Conservation (phyloP, 37 sponge, comb jelly and placozoan genomes). For the Halichondria panicea region DNA sequence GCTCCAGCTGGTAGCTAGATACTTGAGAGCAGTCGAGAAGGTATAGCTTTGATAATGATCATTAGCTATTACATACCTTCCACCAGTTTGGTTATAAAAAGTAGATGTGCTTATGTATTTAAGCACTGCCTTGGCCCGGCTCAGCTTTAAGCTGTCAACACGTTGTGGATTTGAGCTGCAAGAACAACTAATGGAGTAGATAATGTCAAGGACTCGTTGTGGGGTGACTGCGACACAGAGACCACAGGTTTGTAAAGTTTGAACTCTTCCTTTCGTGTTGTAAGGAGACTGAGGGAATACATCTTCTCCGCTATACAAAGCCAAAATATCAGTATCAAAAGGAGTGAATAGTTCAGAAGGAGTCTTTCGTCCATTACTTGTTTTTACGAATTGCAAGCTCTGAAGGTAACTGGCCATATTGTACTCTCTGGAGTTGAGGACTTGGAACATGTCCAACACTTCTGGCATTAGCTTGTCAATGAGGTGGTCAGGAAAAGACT, state of each 20-base stretch:
- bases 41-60: neutral
- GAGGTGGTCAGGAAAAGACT: neutral
- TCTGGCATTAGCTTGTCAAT: constrained; percentile 18
- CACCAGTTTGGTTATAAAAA: neutral
- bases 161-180: neutral
- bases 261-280: neutral
- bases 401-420: neutral
- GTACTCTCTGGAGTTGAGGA: neutral
- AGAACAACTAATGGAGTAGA: constrained; percentile 8
- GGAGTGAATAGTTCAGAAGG: no score
- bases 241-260: no score
- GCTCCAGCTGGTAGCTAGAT: constrained; percentile 1
- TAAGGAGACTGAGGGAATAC: constrained; percentile 35
- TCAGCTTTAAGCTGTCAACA: constrained; percentile 5
- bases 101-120: constrained; percentile 6
- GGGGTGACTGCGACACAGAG: constrained; percentile 20
- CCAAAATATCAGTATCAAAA: neutral
- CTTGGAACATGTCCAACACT: constrained; percentile 16
- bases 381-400: constrained; percentile 13
- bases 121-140: constrained; percentile 42
- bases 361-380: neutral
- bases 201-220: constrained; percentile 31
- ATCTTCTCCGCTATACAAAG: constrained; percentile 13
- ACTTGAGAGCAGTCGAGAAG: constrained; percentile 6
- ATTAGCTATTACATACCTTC: neutral